A percentile compares a stretch with the other conserved stretches of the same genome.
Evolutionary conservation across 2,113 vertebrate genomes (phyloP).

Genomic region (Craseonycteris thonglongyai): DNA sequence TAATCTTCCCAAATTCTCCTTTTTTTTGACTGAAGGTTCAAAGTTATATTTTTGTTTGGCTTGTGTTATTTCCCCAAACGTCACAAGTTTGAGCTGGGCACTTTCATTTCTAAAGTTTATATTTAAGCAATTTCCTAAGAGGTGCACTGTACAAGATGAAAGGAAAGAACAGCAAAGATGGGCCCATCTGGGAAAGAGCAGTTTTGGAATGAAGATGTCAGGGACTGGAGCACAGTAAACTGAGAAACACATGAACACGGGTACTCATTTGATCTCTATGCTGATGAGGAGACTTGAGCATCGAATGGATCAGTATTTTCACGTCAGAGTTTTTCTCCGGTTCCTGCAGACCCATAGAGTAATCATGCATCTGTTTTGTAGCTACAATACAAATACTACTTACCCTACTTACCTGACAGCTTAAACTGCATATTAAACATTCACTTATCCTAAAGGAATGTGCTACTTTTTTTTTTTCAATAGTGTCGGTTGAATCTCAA

Average conservation of each 20-base stretch:
- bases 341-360: not conserved
- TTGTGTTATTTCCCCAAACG: not conserved
- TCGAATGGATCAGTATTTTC: not conserved
- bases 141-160: too few relatives aligned
- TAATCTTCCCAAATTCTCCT: slow-evolving; percentile 33
- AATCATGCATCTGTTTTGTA: not conserved
- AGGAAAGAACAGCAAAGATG: not conserved
- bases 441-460: not conserved
- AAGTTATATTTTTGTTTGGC: slow-evolving; percentile 16
- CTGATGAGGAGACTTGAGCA: not conserved
- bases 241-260: not conserved
- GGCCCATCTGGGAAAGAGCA: not conserved
- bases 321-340: not conserved
- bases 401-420: not conserved
- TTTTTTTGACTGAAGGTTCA: not conserved
- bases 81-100: not conserved
- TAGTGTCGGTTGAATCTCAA: not conserved
- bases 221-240: not conserved
- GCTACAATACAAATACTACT: not conserved
- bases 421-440: not conserved
- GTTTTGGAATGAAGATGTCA: not conserved
- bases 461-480: not conserved
- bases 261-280: not conserved
- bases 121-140: not conserved
- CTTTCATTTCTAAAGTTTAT: slow-evolving; percentile 25